A percentile compares a stretch with the other conserved stretches of the same genome.
These are phyloP conservation scores for Eupithecia centaureata DNA, from an alignment of 2,888 invertebrate species.

Conservation along the genomic window DNA sequence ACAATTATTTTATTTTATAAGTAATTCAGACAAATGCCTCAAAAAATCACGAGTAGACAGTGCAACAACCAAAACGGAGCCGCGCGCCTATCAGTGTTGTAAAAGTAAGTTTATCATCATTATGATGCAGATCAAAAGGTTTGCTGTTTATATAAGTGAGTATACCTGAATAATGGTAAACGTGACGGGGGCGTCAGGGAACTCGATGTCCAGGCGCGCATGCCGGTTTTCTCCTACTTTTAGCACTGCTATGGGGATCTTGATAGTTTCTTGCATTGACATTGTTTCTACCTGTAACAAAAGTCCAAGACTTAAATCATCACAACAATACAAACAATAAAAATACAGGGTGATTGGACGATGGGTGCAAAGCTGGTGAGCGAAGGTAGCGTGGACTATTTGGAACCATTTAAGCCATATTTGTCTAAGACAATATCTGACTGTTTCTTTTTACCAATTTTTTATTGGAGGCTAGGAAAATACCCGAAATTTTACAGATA, in stretches of 20 bases:
- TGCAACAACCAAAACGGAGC: constrained; percentile 73
- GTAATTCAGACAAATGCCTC: constrained; percentile 83
- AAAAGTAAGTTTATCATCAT: constrained; percentile 70
- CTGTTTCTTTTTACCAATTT: too few relatives aligned
- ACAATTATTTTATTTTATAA: neutral
- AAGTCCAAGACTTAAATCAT: neutral
- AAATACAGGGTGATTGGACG: too few relatives aligned
- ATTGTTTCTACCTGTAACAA: constrained; percentile 87
- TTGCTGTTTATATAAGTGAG: too few relatives aligned
- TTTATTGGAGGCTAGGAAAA: too few relatives aligned
- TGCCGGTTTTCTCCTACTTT: constrained; percentile 91
- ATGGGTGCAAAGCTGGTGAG: too few relatives aligned
- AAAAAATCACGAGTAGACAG: constrained; percentile 66
- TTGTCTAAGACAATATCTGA: too few relatives aligned
- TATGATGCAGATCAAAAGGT: neutral
- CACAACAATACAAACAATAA: neutral
- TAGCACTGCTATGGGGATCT: constrained; percentile 92
- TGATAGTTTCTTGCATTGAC: constrained; percentile 90
- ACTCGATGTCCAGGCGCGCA: constrained; percentile 91
- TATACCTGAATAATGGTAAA: constrained; percentile 89
- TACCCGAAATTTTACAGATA: too few relatives aligned
- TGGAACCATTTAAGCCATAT: too few relatives aligned
- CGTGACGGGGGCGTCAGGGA: constrained; percentile 93
- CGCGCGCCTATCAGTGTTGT: constrained; percentile 64
- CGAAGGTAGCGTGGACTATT: too few relatives aligned